Evolutionary conservation across 2,888 invertebrate genomes (phyloP).

Genomic region (Dilophus febrilis): DNA sequence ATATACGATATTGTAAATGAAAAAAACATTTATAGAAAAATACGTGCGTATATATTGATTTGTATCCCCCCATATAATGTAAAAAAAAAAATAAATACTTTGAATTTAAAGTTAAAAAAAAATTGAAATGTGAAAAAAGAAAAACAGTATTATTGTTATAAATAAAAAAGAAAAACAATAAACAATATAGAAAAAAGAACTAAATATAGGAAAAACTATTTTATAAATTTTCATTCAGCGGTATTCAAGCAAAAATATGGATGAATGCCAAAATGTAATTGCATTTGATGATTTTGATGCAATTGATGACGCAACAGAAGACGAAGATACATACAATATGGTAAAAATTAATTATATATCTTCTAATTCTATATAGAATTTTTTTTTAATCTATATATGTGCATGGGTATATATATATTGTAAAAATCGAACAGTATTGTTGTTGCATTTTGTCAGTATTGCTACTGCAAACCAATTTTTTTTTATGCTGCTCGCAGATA

Average conservation of each 20-base stretch:
- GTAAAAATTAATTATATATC: constrained; percentile 1
- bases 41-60: no score
- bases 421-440: background rate
- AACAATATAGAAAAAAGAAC: no score
- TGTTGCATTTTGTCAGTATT: background rate
- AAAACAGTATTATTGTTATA: no score
- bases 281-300: constrained; percentile 23
- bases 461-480: background rate
- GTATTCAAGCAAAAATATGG: constrained; percentile 22
- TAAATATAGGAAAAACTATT: no score
- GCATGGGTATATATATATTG: background rate
- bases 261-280: constrained; percentile 29
- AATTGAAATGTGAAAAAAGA: no score
- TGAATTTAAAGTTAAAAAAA: no score
- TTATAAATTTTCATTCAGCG: no score
- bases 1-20: no score
- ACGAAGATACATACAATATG: constrained; percentile 11
- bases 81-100: no score
- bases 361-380: background rate
- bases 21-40: no score
- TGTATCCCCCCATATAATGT: no score
- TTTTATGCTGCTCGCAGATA: background rate
- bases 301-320: constrained; percentile 17
- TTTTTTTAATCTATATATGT: background rate
- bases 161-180: no score